Evolutionary conservation across 2,113 vertebrate genomes (phyloP), one percentile per base, ranked within the genome.

Genomic region (Gobiocypris rarus): DNA sequence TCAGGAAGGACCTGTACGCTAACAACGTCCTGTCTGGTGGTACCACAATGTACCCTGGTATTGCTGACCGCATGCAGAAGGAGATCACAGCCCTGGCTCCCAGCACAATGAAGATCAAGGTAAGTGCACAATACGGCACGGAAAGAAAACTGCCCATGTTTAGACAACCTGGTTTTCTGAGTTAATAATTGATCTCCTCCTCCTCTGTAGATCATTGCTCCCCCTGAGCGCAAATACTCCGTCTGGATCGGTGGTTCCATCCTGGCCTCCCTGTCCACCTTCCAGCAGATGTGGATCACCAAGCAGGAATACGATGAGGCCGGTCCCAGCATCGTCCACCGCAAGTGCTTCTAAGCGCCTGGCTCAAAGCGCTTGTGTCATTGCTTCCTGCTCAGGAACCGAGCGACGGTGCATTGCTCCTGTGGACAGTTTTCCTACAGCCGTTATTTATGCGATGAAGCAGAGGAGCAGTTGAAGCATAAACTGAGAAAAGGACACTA

Each of bases 91-190:
- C 97, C 7, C 94, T 99, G 92, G 97, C 97, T 61, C 97, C 97
- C 92, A 97, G 96, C 96, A 99, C 97, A 10, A 99, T 99, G 97
- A 99, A 99, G 93, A 98, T 99, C 93, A 99, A 99, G 97, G 97
- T 99, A 52, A 24, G 54, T 22, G 19, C 17, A 56, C 54, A 56
- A 56, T 56, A 3, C 11, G 43, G 10, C 43, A 45, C 2, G 43
- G 43, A 45, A 45, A 45, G 43, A 54, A 54, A 54, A 54, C 50
- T 15, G 56, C 56, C 22, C 10, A 65, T 28, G 61, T 65, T 5
- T 65, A 31, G 45, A 70, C 52, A 9, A 34, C 11, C 17, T 59
- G 14, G 63, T 54, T 17, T 67, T 10, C 43, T 15, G 22, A 31
- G 11, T 50, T n/a, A 69, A 48, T 26, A 26, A 43, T 77, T 28